Evolutionary conservation across 2,888 invertebrate genomes (phyloP), one percentile per base, ranked within the genome.

Genomic region (Nudaria mundana): DNA sequence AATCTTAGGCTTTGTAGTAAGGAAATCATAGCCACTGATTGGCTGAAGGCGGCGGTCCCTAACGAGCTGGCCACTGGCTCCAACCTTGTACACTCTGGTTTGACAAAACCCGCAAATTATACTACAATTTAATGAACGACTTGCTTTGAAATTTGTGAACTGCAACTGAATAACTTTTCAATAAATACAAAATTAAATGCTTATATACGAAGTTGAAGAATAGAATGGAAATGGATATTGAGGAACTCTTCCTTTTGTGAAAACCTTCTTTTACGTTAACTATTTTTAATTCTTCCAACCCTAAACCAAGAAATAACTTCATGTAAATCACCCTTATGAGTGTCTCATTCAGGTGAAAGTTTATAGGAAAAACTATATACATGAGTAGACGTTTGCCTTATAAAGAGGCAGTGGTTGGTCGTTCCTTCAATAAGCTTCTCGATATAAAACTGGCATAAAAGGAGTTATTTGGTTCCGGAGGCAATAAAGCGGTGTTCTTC

Each of bases 381-480:
- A 38, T 26, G 32, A 51, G 51, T 48, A 51, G 54, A 56, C 37
- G 57, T 62, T 67, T 56, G 56, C 39, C 51, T 65, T 56, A 59
- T 61, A 48, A 51, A 56, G 51, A 52, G 40, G 24, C 30, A 37
- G 13, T 37, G 45, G 47, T 44, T 38, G 45, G 32, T 41, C 40
- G 44, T 43, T 42, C 48, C 52, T 62, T 47, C 68, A 71, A 78
- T 81, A 81, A 78, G 71, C 75, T 64, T 53, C 60, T 46, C 66
- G 71, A 72, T 82, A 82, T 82, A 81, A 82, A 81, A 76, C 68
- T 65, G 70, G 71, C 72, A 72, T 80, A 84, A 80, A 66, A 43
- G 71, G 71, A 73, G 78, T 77, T 84, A 83, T 85, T 85, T 81
- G 81, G 82, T 82, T 82, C 81, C 73, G 69, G 75, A 66, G 69